A percentile compares a stretch with the other conserved stretches of the same genome.
Evolutionary conservation across 2,797 vertebrate species (phyloP).

Genomic region (Etheostoma nigrum): DNA sequence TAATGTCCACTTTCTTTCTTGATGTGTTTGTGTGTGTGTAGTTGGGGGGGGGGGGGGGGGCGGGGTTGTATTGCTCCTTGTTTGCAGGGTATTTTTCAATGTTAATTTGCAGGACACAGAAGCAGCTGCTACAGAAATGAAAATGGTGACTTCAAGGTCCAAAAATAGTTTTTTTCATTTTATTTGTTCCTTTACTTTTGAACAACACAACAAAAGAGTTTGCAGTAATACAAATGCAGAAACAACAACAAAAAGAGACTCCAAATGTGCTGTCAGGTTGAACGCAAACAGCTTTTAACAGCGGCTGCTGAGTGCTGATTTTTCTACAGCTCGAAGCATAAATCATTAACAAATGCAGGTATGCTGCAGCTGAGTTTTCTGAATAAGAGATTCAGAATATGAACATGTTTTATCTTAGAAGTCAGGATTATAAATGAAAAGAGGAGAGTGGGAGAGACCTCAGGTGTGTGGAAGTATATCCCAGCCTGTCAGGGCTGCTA

Average conservation of each 20-base stretch:
- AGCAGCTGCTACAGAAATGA: not conserved
- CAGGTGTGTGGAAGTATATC: slow-evolving; percentile 40
- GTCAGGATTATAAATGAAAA: slow-evolving; percentile 36
- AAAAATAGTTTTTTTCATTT: slow-evolving; percentile 8
- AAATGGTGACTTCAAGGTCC: slow-evolving; percentile 13
- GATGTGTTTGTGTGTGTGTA: too few species aligned
- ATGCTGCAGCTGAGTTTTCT: slow-evolving; percentile 26
- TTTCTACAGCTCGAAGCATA: slow-evolving; percentile 35
- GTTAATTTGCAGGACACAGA: slow-evolving; percentile 16
- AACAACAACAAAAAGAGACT: slow-evolving; percentile 25
- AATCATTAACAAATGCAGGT: slow-evolving; percentile 54
- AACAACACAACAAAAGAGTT: not conserved
- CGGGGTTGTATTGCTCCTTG: not conserved
- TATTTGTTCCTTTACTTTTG: not conserved
- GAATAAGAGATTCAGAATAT: slow-evolving; percentile 20
- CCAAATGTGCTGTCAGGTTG: slow-evolving; percentile 32
- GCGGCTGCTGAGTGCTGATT: slow-evolving; percentile 44
- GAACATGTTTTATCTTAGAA: slow-evolving; percentile 29
- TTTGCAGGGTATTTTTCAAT: slow-evolving; percentile 18
- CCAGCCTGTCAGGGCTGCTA: slow-evolving; percentile 33
- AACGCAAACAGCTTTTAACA: slow-evolving; percentile 34
- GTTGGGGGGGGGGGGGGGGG: not conserved
- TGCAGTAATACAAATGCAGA: slow-evolving; percentile 21
- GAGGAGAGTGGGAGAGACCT: slow-evolving; percentile 23
- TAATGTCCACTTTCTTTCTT: too few species aligned